Evolutionary conservation across 2,113 vertebrate species (phyloP), one percentile per base, ranked within the genome.

Genomic region (Strix aluco): DNA sequence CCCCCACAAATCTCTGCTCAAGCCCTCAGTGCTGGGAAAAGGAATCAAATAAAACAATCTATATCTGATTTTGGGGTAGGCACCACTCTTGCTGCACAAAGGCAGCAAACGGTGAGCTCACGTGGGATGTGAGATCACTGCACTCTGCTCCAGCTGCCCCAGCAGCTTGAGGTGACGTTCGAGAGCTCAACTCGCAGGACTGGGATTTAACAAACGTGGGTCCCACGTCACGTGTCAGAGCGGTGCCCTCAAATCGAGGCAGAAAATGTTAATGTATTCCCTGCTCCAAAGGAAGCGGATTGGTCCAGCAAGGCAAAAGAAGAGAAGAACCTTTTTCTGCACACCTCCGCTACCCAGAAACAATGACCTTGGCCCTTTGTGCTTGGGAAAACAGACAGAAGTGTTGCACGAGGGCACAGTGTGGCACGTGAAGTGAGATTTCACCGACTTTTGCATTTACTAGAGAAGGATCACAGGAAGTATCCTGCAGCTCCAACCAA

Each of bases 51-150:
- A 34, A 65, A 57, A 49, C 16, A 34, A 69, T 9, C 14, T 15
- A 12, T 6, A 15, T 19, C 20, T 25, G 32, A 8, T 51, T 42
- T 27, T 17, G 34, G 62, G 81, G 58, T 32, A 29, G 36, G 58
- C 18, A 9, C 42, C 16, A 5, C 44, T 30, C 69, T 32, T 40
- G 23, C 72, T 20, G 34, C 44, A 58, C 8, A 11, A 46, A 22
- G 38, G 42, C 30, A 40, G 58, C 54, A 40, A 21, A 32, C 46
- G 34, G 42, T 3, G 29, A 57, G 42, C 34, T 57, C 36, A 9
- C 0, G 3, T 2, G n/a, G 57, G 58, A 22, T 4, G 27, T 0
- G 40, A 44, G 13, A 14, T 7, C 2, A 32, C 11, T 13, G 32
- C 8, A 13, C 44, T 32, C 38, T 32, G 42, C 49, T 44, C 49